Evolutionary conservation across 1,140 invertebrate genomes (phyloP).

Genomic region (Platyscapa corneri): DNA sequence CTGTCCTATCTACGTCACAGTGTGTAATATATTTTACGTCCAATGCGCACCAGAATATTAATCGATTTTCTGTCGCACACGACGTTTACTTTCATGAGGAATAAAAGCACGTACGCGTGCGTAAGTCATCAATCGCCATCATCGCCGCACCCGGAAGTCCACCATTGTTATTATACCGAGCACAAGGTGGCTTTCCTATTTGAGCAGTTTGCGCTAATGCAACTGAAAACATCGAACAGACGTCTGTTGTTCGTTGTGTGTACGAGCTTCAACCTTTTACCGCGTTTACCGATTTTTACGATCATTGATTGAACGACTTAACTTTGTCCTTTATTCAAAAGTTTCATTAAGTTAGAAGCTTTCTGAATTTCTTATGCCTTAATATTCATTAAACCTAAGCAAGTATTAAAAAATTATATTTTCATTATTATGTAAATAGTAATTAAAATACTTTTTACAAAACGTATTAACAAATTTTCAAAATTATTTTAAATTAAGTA

Average conservation of each 20-base stretch:
- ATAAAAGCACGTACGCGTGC: not conserved
- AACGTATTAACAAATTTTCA: no score
- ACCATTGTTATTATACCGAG: not conserved
- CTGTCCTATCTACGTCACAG: not conserved
- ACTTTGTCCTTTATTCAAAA: not conserved
- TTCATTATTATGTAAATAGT: no score
- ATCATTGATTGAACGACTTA: not conserved
- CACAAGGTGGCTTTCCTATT: not conserved
- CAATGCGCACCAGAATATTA: not conserved
- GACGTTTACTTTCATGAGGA: not conserved
- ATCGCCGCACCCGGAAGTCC: slow-evolving; percentile 15
- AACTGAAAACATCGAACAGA: not conserved
- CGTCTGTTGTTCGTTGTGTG: no score
- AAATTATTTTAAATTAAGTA: no score
- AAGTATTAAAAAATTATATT: no score
- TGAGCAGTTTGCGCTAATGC: not conserved
- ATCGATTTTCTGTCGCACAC: slow-evolving; percentile 18
- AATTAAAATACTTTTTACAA: no score
- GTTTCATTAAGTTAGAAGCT: not conserved
- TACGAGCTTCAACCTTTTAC: not conserved
- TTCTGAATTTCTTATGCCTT: not conserved
- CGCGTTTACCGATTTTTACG: not conserved
- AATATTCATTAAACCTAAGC: not conserved
- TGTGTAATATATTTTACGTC: not conserved
- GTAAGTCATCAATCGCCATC: slow-evolving; percentile 7